Base-by-base conservation (phyloP, 2,888 invertebrate genomes). In the Copidosoma aretas region DNA sequence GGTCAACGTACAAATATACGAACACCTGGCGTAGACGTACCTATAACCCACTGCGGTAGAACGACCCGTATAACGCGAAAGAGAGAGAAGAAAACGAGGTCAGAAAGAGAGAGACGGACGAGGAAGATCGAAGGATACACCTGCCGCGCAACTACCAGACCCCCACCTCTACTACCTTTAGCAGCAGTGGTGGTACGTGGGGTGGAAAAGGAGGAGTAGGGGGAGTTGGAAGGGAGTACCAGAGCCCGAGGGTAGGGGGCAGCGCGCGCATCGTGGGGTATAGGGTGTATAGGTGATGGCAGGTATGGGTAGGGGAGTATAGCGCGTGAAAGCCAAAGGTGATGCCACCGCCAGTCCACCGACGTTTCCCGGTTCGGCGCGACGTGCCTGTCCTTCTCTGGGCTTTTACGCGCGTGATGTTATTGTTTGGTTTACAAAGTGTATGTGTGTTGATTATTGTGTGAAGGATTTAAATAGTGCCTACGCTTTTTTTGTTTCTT, bases 111-210 rank as follows among this genome's bases (percentile, higher is more conserved):
- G 3, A 17, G 43, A 46, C n/a, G n/a, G n/a, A n/a, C n/a, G 43
- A 46, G 43, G 43, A 46, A 46, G 43, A 46, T 46, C 43, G 43
- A 46, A 46, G 43, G 43, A 46, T 46, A 46, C 43, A 46, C 43
- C 43, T 46, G 43, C 43, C 43, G 43, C 3, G 12, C 15, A 14
- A 15, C 43, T 46, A 14, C 17, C 43, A 17, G 43, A n/a, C n/a
- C 43, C 43, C 32, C 32, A 32, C 32, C 32, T 8, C 32, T 8
- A n/a, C n/a, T n/a, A n/a, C n/a, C n/a, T n/a, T n/a, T n/a, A n/a
- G n/a, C n/a, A n/a, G n/a, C n/a, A n/a, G n/a, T n/a, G n/a, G n/a
- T n/a, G n/a, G n/a, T 41, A 41, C 14, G 41, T 41, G 41, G 8
- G 41, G n/a, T n/a, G n/a, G n/a, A n/a, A 32, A 32, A 8, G 3